Conservation (phyloP, 2,113 vertebrate species). For the Tonatia bakeri region DNA sequence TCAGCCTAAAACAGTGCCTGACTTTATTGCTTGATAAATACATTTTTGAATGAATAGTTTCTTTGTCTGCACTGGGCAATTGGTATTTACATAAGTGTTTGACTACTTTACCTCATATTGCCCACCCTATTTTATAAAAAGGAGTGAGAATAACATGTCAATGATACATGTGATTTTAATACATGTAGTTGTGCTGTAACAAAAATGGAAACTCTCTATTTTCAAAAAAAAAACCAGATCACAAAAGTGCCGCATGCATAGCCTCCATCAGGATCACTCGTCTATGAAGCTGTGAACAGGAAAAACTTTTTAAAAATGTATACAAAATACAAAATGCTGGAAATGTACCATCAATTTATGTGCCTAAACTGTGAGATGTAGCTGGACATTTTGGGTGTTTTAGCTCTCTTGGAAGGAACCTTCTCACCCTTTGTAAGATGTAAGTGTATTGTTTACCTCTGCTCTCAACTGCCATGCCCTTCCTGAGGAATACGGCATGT, state of each 20-base stretch:
- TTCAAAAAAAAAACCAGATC: neutral
- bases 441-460: neutral
- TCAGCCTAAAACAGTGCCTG: neutral
- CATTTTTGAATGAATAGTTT: neutral
- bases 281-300: neutral
- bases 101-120: neutral
- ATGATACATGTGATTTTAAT: neutral
- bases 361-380: neutral
- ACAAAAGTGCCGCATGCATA: neutral
- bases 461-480: neutral
- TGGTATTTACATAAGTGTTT: neutral
- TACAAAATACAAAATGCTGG: neutral
- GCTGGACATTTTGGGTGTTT: neutral
- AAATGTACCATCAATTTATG: neutral
- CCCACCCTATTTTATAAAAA: neutral
- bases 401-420: neutral
- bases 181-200: neutral
- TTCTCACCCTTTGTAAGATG: neutral
- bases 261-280: neutral
- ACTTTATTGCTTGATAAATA: neutral
- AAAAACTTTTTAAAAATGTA: neutral
- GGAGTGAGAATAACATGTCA: neutral
- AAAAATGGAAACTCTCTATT: neutral
- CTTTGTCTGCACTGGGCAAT: neutral
- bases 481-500: neutral